Base-by-base conservation (phyloP, 2,113 vertebrate genomes). In the Corynorhinus townsendii region DNA sequence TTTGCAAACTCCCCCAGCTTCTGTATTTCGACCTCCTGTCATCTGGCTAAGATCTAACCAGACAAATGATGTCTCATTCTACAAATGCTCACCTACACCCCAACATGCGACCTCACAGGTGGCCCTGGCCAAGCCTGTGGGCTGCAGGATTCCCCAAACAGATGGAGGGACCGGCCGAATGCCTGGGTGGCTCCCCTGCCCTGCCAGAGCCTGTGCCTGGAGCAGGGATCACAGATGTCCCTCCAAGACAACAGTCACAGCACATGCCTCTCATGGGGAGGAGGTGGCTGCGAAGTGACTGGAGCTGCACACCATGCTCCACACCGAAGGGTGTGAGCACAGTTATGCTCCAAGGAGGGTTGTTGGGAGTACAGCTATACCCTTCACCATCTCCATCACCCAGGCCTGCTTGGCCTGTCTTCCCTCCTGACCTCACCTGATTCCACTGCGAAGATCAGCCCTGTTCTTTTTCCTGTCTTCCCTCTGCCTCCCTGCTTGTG, bases 341-440 rank as follows among this genome's bases (percentile, higher is more conserved):
- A 86, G 93, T 85, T 96, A 86, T 68, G 56, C 96, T 97, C 96
- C 92, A 45, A 94, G 94, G 95, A 94, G 94, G 96, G 89, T 3
- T 62, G 66, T 86, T 96, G 64, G 62, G 88, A 2, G 22, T 4
- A 62, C 40, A 66, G 79, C 52, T 91, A 81, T 89, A 75, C 90
- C 80, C 94, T 94, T 95, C 85, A 81, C 95, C 94, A n/a, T 90
- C 93, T 91, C 80, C 79, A 24, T 90, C 96, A 81, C 93, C 86
- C 90, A 38, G 95, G 91, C 89, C 94, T 95, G 93, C 96, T 86
- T 97, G 95, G 92, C 87, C 19, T 40, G 91, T 96, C 96, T 95
- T 97, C 96, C 90, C 97, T 93, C 90, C 91, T 24, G 89, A 89
- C 56, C 96, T 96, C 45, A 4, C 95, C 96, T 86, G 96, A 93